Percentiles rank a stretch among this genome's conserved stretches.
Evolutionary conservation across 2,888 invertebrate species (phyloP).

Genomic region (Ornithoptera priamus): DNA sequence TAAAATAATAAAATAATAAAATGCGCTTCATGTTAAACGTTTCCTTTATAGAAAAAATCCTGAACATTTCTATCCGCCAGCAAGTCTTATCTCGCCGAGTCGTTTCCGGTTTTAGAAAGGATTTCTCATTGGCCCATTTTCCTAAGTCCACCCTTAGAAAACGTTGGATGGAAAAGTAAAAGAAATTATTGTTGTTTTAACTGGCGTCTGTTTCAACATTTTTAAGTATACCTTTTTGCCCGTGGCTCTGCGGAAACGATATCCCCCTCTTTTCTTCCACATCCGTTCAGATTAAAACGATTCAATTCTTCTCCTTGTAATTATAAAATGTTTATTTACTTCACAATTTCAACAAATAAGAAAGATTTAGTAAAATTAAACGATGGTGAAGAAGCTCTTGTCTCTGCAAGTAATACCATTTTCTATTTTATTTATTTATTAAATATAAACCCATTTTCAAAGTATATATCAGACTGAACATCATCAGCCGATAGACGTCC

Average conservation of each 20-base stretch:
- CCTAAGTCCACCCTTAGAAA: neutral
- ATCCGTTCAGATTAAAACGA: neutral
- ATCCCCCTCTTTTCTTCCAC: neutral
- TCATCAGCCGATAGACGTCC: too few species aligned
- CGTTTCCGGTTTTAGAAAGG: slow-evolving; percentile 2
- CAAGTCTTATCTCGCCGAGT: neutral
- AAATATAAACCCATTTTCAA: too few species aligned
- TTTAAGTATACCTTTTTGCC: neutral
- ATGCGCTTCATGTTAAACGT: too few species aligned
- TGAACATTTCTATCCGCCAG: neutral
- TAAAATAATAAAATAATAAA: too few species aligned
- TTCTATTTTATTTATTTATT: too few species aligned
- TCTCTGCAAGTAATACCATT: too few species aligned
- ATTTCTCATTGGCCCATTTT: neutral
- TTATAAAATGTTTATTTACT: too few species aligned
- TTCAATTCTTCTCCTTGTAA: neutral
- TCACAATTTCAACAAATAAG: too few species aligned
- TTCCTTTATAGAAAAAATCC: neutral
- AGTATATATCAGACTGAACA: too few species aligned
- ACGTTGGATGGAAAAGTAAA: neutral
- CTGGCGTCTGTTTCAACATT: neutral
- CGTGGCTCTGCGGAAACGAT: neutral
- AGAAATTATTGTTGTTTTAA: neutral
- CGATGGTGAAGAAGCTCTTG: too few species aligned
- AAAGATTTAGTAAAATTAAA: too few species aligned